Conservation (phyloP, 2,888 invertebrate genomes). For the Kryphioiulus occultus region DNA sequence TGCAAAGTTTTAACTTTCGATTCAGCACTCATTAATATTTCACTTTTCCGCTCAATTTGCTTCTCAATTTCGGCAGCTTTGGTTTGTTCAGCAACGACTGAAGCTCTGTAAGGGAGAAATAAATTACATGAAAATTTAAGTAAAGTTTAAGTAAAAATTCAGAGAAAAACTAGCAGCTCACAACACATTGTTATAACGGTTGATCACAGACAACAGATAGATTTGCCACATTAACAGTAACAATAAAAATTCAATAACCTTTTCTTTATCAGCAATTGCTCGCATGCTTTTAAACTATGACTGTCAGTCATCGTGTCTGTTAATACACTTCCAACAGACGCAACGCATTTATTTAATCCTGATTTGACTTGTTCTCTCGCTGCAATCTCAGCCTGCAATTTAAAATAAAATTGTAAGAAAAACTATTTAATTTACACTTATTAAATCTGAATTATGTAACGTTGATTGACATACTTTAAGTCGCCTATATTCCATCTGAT, state of each 20-base stretch:
- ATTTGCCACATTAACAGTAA: no score
- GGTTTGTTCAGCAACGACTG: not conserved
- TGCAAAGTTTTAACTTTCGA: slow-evolving; percentile 49
- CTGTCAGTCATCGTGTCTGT: no score
- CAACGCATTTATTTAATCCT: not conserved
- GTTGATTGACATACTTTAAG: slow-evolving; percentile 32
- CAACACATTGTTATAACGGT: no score
- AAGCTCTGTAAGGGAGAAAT: not conserved
- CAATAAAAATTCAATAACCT: not conserved
- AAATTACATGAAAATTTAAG: no score
- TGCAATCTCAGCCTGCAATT: slow-evolving; percentile 46
- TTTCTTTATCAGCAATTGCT: slow-evolving; percentile 17
- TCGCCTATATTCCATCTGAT: slow-evolving; percentile 47
- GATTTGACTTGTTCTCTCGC: slow-evolving; percentile 43
- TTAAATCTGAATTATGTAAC: not conserved
- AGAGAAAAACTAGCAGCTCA: no score
- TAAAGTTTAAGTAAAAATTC: no score
- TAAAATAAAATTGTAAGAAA: not conserved
- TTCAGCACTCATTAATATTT: slow-evolving; percentile 43
- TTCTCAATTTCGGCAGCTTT: not conserved
- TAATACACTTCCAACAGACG: not conserved
- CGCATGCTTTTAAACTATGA: not conserved
- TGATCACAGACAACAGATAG: no score
- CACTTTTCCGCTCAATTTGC: not conserved
- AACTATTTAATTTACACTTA: not conserved